Conservation (phyloP, 1,140 invertebrate species). For the Zaprionus vittiger region DNA sequence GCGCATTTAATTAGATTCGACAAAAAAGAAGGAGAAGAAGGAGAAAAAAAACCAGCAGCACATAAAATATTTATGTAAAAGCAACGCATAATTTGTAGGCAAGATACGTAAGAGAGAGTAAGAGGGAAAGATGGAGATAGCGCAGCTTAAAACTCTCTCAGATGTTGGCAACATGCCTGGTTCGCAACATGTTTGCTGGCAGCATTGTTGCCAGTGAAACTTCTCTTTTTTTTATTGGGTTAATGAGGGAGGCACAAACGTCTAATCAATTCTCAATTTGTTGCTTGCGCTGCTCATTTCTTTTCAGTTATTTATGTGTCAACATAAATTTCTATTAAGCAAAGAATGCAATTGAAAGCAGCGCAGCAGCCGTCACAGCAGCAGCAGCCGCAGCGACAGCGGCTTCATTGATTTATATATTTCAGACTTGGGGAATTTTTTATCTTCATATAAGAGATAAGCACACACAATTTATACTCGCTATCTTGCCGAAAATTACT, state of each 20-base stretch:
- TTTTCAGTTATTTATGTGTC: conserved; percentile 60
- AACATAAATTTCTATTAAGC: conserved; percentile 69
- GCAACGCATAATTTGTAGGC: conserved; percentile 73
- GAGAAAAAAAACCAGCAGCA: conserved; percentile 16
- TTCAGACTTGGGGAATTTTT: conserved; percentile 39
- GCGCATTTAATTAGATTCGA: conserved; percentile 53
- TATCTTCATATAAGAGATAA: conserved; percentile 32
- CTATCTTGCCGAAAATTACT: conserved; percentile 37
- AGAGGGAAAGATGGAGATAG: conserved; percentile 4
- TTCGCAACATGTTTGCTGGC: conserved; percentile 18
- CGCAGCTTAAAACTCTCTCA: conserved; percentile 30
- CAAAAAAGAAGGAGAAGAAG: conserved; percentile 15
- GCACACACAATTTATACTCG: conserved; percentile 14
- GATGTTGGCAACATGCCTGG: conserved; percentile 32
- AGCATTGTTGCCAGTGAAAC: conserved; percentile 33
- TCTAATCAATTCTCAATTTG: conserved; percentile 53
- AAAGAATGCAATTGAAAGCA: conserved; percentile 57
- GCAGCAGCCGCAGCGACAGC: conserved; percentile 3
- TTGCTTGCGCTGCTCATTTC: conserved; percentile 44
- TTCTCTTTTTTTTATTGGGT: conserved; percentile 37
- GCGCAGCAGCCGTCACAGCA: background rate
- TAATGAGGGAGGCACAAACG: conserved; percentile 31
- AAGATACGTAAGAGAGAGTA: conserved; percentile 34
- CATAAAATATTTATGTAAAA: conserved; percentile 65
- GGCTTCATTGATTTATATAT: conserved; percentile 61